These are phyloP conservation scores for Rhagoletis zephyria DNA, from an alignment of 1,140 invertebrate species.

Conservation along the genomic window DNA sequence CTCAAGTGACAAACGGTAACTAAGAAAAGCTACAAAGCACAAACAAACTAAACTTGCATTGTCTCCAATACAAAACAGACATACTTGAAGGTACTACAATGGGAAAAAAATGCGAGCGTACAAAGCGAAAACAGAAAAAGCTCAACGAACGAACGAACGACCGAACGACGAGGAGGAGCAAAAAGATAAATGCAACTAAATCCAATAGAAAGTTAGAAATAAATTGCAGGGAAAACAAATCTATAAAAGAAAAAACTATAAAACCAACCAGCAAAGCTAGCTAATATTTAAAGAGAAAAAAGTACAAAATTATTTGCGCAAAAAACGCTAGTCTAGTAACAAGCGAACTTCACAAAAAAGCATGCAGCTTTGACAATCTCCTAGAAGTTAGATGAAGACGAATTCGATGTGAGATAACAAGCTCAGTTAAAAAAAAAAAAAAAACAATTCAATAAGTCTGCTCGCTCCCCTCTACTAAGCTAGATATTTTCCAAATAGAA, in stretches of 20 bases:
- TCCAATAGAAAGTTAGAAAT: conserved; percentile 39
- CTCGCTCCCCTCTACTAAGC: no score
- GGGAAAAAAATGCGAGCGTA: not conserved
- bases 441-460: no score
- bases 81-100: not conserved
- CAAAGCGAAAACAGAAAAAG: not conserved
- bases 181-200: conserved; percentile 6
- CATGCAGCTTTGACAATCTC: no score
- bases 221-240: conserved; percentile 10
- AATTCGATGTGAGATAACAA: no score
- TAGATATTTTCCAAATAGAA: no score
- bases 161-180: conserved; percentile 1
- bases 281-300: no score
- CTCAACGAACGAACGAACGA: not conserved
- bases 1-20: conserved; percentile 50
- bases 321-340: no score
- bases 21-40: conserved; percentile 15
- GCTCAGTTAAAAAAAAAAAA: no score
- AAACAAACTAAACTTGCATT: not conserved
- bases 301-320: no score
- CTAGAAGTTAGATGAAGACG: no score
- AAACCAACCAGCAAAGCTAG: no score
- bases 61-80: conserved; percentile 26
- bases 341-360: no score
- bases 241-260: not conserved